phyloP scores from a whole-genome alignment of 1,140 invertebrate species.

The Scaptomyza pallida region DNA sequence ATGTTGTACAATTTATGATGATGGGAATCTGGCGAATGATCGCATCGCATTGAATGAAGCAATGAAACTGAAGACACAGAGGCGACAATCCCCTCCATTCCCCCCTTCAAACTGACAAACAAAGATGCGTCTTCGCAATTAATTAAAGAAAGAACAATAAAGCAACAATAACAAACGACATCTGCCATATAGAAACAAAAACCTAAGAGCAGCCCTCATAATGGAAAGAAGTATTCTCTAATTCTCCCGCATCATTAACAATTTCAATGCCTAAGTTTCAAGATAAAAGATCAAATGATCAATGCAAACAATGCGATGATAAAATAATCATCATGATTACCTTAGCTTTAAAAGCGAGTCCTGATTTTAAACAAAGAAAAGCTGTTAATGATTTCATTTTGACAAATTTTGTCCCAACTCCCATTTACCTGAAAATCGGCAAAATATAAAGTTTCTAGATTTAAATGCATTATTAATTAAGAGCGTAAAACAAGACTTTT shows the following conservation, averaged over 20 bases:
- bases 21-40: slow-evolving; percentile 55
- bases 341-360: too few relatives aligned
- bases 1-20: slow-evolving; percentile 48
- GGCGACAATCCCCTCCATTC: too few relatives aligned
- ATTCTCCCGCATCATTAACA: not conserved
- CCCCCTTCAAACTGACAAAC: too few relatives aligned
- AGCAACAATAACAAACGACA: slow-evolving; percentile 8
- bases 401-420: too few relatives aligned
- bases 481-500: too few relatives aligned
- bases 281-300: not conserved
- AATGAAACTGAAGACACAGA: not conserved
- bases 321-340: not conserved
- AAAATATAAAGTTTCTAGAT: too few relatives aligned
- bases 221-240: not conserved
- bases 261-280: not conserved
- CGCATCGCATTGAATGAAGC: slow-evolving; percentile 1
- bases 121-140: slow-evolving; percentile 55
- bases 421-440: too few relatives aligned
- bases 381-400: too few relatives aligned
- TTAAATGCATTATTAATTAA: too few relatives aligned
- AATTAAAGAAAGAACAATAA: slow-evolving; percentile 33
- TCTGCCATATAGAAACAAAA: slow-evolving; percentile 11
- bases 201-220: slow-evolving; percentile 9
- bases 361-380: too few relatives aligned
- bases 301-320: not conserved